phyloP scores from a whole-genome alignment of 2,888 invertebrate species.

The Ennomos fuscantarius region DNA sequence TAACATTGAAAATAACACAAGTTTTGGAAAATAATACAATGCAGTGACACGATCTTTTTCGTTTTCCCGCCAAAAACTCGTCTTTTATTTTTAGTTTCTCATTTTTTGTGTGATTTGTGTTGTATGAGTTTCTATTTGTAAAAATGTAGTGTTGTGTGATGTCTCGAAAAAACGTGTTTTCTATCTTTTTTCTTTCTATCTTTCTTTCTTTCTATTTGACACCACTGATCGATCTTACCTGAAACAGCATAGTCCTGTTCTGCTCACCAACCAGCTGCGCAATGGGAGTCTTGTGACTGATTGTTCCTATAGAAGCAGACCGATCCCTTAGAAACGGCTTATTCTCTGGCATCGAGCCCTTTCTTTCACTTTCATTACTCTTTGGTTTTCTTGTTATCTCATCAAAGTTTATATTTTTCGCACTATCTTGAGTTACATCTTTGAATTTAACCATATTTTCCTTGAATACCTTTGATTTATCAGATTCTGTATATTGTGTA shows the following conservation, averaged over 20 bases:
- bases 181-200: no score
- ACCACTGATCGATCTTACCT: constrained; percentile 76
- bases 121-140: no score
- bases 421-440: constrained; percentile 25
- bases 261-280: constrained; percentile 86
- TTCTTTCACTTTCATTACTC: constrained; percentile 37
- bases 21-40: no score
- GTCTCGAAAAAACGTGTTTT: no score
- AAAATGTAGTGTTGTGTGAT: no score
- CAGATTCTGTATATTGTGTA: neutral
- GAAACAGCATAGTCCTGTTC: constrained; percentile 97
- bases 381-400: constrained; percentile 59
- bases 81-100: no score
- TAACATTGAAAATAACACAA: no score
- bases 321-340: constrained; percentile 82
- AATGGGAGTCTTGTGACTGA: constrained; percentile 77
- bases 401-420: constrained; percentile 57
- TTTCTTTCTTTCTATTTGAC: no score
- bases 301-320: constrained; percentile 86
- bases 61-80: no score
- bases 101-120: no score
- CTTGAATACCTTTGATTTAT: constrained; percentile 8
- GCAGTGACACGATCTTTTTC: no score
- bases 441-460: constrained; percentile 10
- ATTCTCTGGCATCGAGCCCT: constrained; percentile 63